Percentiles rank a stretch among this genome's conserved stretches.
Conservation (phyloP, 2,797 vertebrate genomes). For the Carcharodon carcharias region DNA sequence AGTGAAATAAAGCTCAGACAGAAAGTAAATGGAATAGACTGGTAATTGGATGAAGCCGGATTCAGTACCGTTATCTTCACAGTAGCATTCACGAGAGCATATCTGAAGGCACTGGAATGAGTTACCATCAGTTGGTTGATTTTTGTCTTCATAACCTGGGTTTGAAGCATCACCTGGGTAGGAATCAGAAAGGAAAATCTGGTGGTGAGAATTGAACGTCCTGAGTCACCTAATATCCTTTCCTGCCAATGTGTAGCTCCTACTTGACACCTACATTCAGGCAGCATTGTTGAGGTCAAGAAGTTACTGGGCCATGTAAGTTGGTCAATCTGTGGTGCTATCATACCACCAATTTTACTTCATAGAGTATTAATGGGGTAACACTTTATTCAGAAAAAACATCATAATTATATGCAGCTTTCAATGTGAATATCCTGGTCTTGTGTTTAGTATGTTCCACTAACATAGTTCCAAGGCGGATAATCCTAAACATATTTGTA, state of each 20-base stretch:
- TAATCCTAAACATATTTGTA: neutral
- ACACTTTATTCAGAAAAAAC: neutral
- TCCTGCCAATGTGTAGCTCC: neutral
- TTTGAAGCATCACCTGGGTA: neutral
- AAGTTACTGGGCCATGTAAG: neutral
- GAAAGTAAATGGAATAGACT: neutral
- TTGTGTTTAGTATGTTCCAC: neutral
- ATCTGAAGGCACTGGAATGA: neutral
- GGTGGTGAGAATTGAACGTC: neutral
- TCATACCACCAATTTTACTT: too few relatives aligned
- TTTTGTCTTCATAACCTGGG: neutral
- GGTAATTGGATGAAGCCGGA: neutral
- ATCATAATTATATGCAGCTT: neutral
- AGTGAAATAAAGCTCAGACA: neutral
- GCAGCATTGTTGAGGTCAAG: neutral
- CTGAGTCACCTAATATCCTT: neutral
- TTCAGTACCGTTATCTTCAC: neutral
- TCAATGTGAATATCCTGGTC: neutral
- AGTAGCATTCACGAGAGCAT: neutral
- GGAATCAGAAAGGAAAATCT: neutral
- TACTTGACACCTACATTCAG: neutral
- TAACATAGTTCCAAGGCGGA: neutral
- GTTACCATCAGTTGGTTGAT: neutral
- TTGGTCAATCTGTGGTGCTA: neutral
- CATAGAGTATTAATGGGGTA: neutral